Evolutionary conservation across 1,140 invertebrate genomes (phyloP), one percentile per base, ranked within the genome.

Genomic region (Chironomus striatipennis): DNA sequence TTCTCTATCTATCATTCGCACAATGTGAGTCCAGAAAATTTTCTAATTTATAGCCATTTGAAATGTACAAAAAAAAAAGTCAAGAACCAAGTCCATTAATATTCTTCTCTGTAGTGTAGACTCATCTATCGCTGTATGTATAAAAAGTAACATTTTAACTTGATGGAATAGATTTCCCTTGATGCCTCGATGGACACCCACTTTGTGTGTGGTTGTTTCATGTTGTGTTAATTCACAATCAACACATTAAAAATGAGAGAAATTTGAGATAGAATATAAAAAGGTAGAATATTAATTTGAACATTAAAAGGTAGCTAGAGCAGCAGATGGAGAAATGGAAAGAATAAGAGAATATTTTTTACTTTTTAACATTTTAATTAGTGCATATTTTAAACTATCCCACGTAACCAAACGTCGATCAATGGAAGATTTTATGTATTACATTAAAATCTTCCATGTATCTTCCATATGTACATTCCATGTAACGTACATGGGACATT

Each of bases 31-130:
- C 12, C 47, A 57, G 5, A 34, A 47, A 47, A 57, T 10, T 57
- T 57, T 57, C 47, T 57, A 57, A 57, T 57, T 57, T 57, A 57
- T 57, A n/a, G 47, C 47, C 47, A 57, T 57, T 57, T 57, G n/a
- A n/a, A n/a, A n/a, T n/a, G n/a, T n/a, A n/a, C n/a, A n/a, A n/a
- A n/a, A n/a, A n/a, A n/a, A n/a, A n/a, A n/a, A 57, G 12, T 57
- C 12, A n/a, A 57, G 12, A n/a, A n/a, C 47, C 12, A n/a, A 57
- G 47, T 15, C 9, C 47, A 57, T 57, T 57, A 57, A 57, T 57
- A 57, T 57, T 57, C 47, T 57, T 57, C 12, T 57, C 47, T 15
- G 9, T 47, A 12, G 9, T 47, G 8, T 47, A 47, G 5, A 43
- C n/a, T n/a, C n/a, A n/a, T n/a, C n/a, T n/a, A n/a, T n/a, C n/a